phyloP scores from a whole-genome alignment of 1,140 invertebrate species.

The Goniozus legneri region DNA sequence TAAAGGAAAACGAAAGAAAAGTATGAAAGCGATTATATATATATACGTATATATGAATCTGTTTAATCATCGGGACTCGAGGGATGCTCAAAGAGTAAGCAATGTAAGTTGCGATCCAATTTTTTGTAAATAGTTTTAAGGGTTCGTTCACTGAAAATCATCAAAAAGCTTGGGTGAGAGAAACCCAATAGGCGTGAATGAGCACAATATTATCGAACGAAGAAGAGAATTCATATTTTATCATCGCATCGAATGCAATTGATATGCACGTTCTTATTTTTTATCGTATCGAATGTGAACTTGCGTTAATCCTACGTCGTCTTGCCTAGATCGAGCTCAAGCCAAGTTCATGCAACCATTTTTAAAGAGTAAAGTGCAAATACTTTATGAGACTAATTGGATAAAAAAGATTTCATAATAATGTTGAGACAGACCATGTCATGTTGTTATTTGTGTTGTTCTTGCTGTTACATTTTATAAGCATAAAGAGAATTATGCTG shows the following conservation, averaged over 20 bases:
- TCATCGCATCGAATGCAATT: constrained; percentile 11
- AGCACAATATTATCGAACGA: too few relatives aligned
- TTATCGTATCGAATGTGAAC: background rate
- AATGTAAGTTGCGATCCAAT: too few relatives aligned
- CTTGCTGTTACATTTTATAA: constrained; percentile 35
- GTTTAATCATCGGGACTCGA: too few relatives aligned
- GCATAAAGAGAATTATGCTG: constrained; percentile 19
- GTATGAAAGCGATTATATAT: too few relatives aligned
- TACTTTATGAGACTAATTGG: too few relatives aligned
- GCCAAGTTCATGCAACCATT: constrained; percentile 8
- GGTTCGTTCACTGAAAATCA: constrained; percentile 18
- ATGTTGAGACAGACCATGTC: constrained; percentile 11
- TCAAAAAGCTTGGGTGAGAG: too few relatives aligned
- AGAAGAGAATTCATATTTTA: too few relatives aligned
- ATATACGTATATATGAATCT: too few relatives aligned
- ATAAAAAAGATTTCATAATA: background rate
- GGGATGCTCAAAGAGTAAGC: too few relatives aligned
- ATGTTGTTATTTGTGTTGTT: constrained; percentile 40
- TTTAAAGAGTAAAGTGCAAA: constrained; percentile 2
- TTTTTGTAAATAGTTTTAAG: constrained; percentile 45
- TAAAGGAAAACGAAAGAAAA: too few relatives aligned
- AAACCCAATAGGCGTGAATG: too few relatives aligned
- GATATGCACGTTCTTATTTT: constrained; percentile 15
- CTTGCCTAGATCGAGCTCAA: constrained; percentile 22
- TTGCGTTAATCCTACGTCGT: too few relatives aligned